phyloP scores from a whole-genome alignment of 2,888 invertebrate species.

The Leptopilina syphax region DNA sequence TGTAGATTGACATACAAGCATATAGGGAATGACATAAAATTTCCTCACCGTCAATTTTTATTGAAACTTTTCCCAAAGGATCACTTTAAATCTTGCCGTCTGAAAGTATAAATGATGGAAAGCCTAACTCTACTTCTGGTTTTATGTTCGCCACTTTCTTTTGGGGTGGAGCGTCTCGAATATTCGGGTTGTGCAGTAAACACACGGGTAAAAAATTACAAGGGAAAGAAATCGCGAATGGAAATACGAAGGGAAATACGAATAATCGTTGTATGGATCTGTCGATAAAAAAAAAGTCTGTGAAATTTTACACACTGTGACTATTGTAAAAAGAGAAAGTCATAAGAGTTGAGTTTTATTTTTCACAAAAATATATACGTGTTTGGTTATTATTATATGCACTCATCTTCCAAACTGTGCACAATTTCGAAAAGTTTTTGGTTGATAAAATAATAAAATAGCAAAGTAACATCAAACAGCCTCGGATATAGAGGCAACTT shows the following conservation, averaged over 20 bases:
- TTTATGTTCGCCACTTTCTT: slow-evolving; percentile 33
- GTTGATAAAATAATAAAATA: too few species aligned
- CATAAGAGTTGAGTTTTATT: slow-evolving; percentile 44
- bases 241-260: slow-evolving; percentile 13
- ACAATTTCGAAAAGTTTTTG: too few species aligned
- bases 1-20: background rate
- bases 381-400: too few species aligned
- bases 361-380: slow-evolving; percentile 34
- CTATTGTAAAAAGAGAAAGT: background rate
- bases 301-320: background rate
- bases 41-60: slow-evolving; percentile 17
- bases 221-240: slow-evolving; percentile 2
- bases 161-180: background rate
- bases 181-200: slow-evolving; percentile 19
- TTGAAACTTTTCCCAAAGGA: slow-evolving; percentile 24
- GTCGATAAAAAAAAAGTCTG: background rate
- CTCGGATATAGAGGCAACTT: too few species aligned
- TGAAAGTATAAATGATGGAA: slow-evolving; percentile 4
- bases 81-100: slow-evolving; percentile 22
- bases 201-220: slow-evolving; percentile 11
- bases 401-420: too few species aligned
- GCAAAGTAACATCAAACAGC: too few species aligned
- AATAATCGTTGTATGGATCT: slow-evolving; percentile 28
- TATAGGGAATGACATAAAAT: slow-evolving; percentile 14
- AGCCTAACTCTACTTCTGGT: slow-evolving; percentile 21